Base-by-base conservation (phyloP, 2,797 vertebrate genomes). In the Loriculus beryllinus region DNA sequence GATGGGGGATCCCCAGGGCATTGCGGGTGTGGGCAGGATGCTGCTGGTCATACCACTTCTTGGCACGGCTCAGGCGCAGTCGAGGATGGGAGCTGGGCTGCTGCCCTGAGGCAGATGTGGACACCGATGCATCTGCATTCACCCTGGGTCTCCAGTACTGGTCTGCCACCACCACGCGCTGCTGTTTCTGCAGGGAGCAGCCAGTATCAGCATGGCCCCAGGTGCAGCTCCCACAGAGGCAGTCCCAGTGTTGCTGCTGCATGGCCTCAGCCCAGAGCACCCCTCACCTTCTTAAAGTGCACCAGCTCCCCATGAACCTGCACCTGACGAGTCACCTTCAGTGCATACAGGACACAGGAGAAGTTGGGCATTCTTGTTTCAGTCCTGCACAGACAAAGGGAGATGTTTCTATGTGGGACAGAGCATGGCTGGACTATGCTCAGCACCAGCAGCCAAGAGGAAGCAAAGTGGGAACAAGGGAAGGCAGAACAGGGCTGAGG, bases 281-380 rank as follows among this genome's bases (percentile, higher is more conserved):
- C 28, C 40, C 94, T 97, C 56, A 98, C 97, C 94, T 88, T 25
- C n/a, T 95, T 97, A 88, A 99, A 98, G 63, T 28, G 82, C 81
- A 99, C 97, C 2, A 15, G 10, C 4, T 97, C 64, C 45, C 90
- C 47, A 0, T 2, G 77, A 79, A 97, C 82, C 8, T 37, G 96
- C 8, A 95, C 96, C 95, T 86, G 97, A 5, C 95, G 75, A 20
- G 19, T 74, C 7, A 14, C 12, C 52, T 37, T 95, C 78, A 99
- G 96, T 0, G 95, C 97, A 5, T 97, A 97, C 20, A 99, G 81
- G 51, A 98, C 31, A 9, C 29, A 83, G 35, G 98, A 97, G 90
- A 99, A 99, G 86, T 25, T 98, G 62, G 98, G 98, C 37, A 95
- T 93, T 64, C 20, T 98, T 10, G 10, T 88, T 3, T 84, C 77